Percentiles rank a stretch among this genome's conserved stretches.
phyloP scores from a whole-genome alignment of 2,113 vertebrate genomes.

The Callorhinus ursinus region DNA sequence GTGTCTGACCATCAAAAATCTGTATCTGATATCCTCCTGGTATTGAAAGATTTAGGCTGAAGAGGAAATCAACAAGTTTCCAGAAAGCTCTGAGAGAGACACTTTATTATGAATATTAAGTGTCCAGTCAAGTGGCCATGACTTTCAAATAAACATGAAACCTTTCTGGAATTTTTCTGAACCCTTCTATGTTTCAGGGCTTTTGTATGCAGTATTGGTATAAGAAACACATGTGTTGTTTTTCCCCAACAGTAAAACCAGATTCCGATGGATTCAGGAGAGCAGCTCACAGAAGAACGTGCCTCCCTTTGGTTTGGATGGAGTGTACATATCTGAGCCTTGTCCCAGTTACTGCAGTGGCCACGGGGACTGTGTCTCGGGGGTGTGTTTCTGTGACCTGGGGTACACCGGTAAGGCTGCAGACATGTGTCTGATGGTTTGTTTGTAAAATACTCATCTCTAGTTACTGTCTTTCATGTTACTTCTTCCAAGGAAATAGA shows the following conservation, averaged over 20 bases:
- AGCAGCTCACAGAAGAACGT: slow-evolving; percentile 93
- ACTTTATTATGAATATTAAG: background rate
- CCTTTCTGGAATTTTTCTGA: background rate
- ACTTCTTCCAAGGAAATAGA: background rate
- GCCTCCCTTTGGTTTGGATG: slow-evolving; percentile 94
- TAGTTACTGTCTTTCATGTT: background rate
- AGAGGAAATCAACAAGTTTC: slow-evolving; percentile 3
- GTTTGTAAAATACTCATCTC: background rate
- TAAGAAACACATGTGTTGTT: background rate
- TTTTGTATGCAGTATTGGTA: background rate
- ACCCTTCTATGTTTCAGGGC: background rate
- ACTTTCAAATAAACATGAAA: background rate
- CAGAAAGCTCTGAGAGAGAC: background rate
- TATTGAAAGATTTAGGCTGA: background rate
- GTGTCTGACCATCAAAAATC: background rate
- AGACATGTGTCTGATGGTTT: background rate
- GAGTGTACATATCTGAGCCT: slow-evolving; percentile 97
- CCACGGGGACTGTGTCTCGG: slow-evolving; percentile 96
- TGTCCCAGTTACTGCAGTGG: slow-evolving; percentile 97
- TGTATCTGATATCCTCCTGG: background rate
- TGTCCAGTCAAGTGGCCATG: background rate
- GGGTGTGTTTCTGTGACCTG: slow-evolving; percentile 98
- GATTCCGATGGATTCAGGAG: slow-evolving; percentile 99
- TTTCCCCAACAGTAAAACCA: slow-evolving; percentile 92
- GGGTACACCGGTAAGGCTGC: slow-evolving; percentile 92